Base-by-base conservation (phyloP, 2,113 vertebrate genomes). In the Petrocephalus microphthalmus region DNA sequence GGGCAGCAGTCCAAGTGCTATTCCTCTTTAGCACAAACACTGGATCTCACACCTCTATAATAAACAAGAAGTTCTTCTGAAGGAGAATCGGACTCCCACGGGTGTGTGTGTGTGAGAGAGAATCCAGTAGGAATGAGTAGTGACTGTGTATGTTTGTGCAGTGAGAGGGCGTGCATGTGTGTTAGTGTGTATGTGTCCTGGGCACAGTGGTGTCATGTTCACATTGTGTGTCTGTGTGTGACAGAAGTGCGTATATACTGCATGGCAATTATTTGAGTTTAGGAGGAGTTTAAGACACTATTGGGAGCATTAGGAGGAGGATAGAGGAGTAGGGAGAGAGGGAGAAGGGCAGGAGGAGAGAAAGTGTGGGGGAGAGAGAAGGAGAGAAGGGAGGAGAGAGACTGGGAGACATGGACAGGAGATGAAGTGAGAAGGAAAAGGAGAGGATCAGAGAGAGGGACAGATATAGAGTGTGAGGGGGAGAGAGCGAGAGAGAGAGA, bases 1-100 rank as follows among this genome's bases (percentile, higher is more conserved):
- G 93, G 95, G 93, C 93, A 90, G 94, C 94, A 95, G 29, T 95
- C 95, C 93, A 92, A 94, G 93, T 90, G 92, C 89, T 90, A 45
- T n/a, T 78, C 37, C 7, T 33, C 25, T 11, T 74, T 67, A 49
- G 8, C 83, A 84, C 42, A 82, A 82, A 82, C 42, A n/a, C 42
- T 82, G 78, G 78, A 82, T 45, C 78, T 82, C 78, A 82, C 78
- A 82, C 78, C 78, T 82, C 17, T 47, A 49, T n/a, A 45, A 82
- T 82, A 82, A 82, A 82, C 42, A 82, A 78, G 37, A 78, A 20
- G 19, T 82, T 82, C 20, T 82, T 25, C 42, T 13, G n/a, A 84
- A 25, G 8, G n/a, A 52, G n/a, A 84, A 84, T 15, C 49, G 17
- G 49, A 84, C 17, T 82, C 7, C 19, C 42, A 47, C 33, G 33